phyloP scores from a whole-genome alignment of 2,113 vertebrate genomes.

The Pachycephala philippinensis region DNA sequence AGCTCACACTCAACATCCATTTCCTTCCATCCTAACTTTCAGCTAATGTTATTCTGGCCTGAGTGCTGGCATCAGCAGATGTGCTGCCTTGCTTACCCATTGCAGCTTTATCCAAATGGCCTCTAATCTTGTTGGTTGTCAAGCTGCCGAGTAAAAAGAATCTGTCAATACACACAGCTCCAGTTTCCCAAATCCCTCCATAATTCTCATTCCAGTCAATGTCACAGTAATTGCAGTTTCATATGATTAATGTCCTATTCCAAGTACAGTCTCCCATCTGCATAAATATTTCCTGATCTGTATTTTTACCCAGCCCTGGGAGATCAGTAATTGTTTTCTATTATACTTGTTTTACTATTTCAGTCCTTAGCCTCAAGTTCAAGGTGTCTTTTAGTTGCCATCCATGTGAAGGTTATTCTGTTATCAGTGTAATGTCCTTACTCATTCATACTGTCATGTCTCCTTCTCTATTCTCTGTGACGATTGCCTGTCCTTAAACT shows the following conservation, averaged over 20 bases:
- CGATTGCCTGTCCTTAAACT: not conserved
- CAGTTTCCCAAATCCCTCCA: not conserved
- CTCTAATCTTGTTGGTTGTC: not conserved
- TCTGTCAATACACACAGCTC: conserved; percentile 2
- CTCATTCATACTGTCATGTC: not conserved
- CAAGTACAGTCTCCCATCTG: not conserved
- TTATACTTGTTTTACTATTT: conserved; percentile 18
- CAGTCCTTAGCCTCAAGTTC: conserved; percentile 26
- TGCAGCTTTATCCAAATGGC: not conserved
- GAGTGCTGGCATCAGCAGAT: not conserved
- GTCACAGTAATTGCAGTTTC: conserved; percentile 31
- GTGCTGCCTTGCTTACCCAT: not conserved
- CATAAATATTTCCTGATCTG: conserved; percentile 37
- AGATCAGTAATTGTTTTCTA: conserved; percentile 43
- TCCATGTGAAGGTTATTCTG: not conserved
- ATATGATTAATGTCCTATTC: conserved; percentile 10
- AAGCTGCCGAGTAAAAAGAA: not conserved
- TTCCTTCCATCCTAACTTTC: not conserved
- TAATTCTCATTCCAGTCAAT: conserved; percentile 36
- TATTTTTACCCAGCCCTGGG: conserved; percentile 21
- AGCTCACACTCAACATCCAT: not conserved
- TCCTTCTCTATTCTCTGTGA: not conserved
- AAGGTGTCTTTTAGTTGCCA: not conserved
- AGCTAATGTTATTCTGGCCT: not conserved
- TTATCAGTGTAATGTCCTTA: not conserved